Base-by-base conservation (phyloP, 1,140 invertebrate genomes). In the Drosophila auraria region DNA sequence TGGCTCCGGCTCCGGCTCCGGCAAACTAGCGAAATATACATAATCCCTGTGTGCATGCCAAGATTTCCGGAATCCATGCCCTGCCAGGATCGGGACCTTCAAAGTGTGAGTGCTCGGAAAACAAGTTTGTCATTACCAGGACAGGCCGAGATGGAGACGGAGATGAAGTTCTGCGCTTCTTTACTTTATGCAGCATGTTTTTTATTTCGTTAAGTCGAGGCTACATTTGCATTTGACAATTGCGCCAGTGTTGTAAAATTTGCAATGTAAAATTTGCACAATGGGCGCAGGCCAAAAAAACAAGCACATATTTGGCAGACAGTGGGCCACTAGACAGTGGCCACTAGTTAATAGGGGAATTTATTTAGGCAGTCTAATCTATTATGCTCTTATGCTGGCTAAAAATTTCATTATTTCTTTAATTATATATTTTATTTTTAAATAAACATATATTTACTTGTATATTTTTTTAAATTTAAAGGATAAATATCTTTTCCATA, bases 201-300 rank as follows among this genome's bases (percentile, higher is more conserved):
- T 65, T 71, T 54, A 68, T 80, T 58, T 80, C 68, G 56, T 62
- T 64, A 78, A 50, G 57, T 66, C 51, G 51, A 53, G 57, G 59
- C 44, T 68, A 56, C 77, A 83, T 76, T 80, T 80, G 65, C 78
- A 84, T 80, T 84, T 66, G 60, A 72, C 65, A 83, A 76, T 83
- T 80, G 68, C 40, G 42, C 47, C 64, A 56, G 59, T 81, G 56
- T 56, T 75, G 53, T 49, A 53, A 64, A 61, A 72, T 60, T 66
- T 62, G 40, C 63, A 72, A 76, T 83, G 61, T 71, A 72, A 58
- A 62, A 15, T 44, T 20, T 14, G 56, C n/a, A 57, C 59, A 57
- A 44, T 64, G 47, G 59, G 50, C 59, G n/a, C 50, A 33, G 17
- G 40, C 20, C 11, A 42, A 53, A 25, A 68, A 9, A 27, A 12